Evolutionary conservation across 1,140 invertebrate species (phyloP).

Genomic region (Aphis craccivora): DNA sequence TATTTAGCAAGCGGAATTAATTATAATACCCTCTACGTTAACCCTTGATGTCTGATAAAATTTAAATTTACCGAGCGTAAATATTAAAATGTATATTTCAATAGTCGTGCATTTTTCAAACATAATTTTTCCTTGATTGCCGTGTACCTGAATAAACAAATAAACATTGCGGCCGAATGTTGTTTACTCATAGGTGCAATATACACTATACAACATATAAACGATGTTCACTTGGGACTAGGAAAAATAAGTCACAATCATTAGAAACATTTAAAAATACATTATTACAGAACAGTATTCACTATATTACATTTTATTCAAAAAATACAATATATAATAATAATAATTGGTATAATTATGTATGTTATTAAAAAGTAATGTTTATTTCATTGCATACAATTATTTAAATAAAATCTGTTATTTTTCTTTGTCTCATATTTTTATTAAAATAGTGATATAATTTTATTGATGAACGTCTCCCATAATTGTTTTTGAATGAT

Average conservation of each 20-base stretch:
- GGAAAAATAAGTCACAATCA: not conserved
- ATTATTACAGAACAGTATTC: not conserved
- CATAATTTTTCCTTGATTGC: not conserved
- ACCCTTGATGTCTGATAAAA: not conserved
- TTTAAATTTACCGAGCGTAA: slow-evolving; percentile 11
- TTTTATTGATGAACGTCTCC: not conserved
- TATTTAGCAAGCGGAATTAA: slow-evolving; percentile 23
- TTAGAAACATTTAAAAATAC: not conserved
- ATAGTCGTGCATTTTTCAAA: not conserved
- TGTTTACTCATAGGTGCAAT: too few relatives aligned
- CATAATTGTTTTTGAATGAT: not conserved
- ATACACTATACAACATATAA: not conserved
- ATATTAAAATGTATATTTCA: not conserved
- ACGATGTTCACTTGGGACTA: not conserved
- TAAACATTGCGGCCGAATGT: not conserved
- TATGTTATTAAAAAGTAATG: not conserved
- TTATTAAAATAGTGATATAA: too few relatives aligned
- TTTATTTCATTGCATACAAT: not conserved
- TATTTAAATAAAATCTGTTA: not conserved
- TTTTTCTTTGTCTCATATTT: too few relatives aligned
- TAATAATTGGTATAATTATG: too few relatives aligned
- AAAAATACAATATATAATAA: too few relatives aligned
- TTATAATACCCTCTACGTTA: not conserved
- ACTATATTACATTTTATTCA: not conserved
- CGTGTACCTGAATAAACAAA: not conserved